Conservation (phyloP, 64 coral and sea anemone species). For the Actinia equina region DNA sequence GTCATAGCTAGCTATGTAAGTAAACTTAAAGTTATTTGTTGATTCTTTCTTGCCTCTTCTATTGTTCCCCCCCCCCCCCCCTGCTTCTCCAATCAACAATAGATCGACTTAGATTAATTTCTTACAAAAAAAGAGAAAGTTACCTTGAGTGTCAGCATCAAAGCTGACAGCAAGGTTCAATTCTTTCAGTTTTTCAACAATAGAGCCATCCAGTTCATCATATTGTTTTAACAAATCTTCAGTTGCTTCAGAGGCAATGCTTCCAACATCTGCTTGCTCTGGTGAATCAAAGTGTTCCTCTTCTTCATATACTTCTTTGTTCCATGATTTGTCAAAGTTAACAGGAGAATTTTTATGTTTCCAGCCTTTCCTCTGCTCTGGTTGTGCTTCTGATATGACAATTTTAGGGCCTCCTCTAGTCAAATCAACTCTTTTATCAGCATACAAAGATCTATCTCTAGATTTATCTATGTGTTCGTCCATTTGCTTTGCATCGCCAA, state of each 20-base stretch:
- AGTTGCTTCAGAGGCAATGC: constrained; percentile 46
- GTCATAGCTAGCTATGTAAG: no score
- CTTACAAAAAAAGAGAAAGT: neutral
- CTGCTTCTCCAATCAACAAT: no score
- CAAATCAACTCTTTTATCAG: neutral
- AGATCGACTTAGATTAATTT: no score
- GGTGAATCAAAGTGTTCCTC: neutral
- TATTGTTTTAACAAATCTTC: constrained; percentile 53
- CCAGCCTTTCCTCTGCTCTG: neutral
- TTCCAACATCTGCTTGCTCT: constrained; percentile 23
- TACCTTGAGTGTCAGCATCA: constrained; percentile 67
- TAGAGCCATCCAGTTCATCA: constrained; percentile 66
- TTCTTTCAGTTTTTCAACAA: constrained; percentile 85
- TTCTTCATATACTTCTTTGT: neutral
- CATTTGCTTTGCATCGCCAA: neutral
- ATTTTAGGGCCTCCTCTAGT: neutral
- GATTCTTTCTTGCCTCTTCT: no score
- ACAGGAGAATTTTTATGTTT: neutral
- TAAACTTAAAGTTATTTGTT: no score
- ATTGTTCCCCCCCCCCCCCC: no score
- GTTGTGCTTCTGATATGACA: neutral
- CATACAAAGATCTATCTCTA: neutral
- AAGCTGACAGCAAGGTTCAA: constrained; percentile 79
- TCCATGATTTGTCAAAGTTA: neutral
- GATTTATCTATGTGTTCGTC: neutral